Conservation (phyloP, 2,888 invertebrate species). For the Cryptus viduatorius region DNA sequence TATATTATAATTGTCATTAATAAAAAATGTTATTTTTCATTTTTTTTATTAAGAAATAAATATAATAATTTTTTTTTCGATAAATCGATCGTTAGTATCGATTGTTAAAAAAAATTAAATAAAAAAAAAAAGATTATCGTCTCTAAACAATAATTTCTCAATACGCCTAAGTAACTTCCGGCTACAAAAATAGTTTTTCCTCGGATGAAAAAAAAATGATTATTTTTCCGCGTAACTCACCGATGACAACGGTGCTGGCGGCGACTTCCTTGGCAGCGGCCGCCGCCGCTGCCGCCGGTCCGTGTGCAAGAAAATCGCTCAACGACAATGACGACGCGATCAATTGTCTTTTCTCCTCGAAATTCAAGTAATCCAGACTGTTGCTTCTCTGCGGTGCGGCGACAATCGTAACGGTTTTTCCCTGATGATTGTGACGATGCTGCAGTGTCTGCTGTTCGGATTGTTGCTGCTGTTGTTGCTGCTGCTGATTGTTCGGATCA, state of each 20-base stretch:
- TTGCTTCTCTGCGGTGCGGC: conserved; percentile 90
- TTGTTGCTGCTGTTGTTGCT: conserved; percentile 73
- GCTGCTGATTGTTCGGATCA: conserved; percentile 60
- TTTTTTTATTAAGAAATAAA: too few relatives aligned
- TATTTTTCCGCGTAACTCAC: conserved; percentile 75
- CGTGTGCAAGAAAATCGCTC: conserved; percentile 93
- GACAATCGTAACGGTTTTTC: conserved; percentile 89
- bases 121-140: too few relatives aligned
- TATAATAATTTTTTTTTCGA: too few relatives aligned
- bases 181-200: background rate
- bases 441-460: conserved; percentile 73
- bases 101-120: too few relatives aligned
- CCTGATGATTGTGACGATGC: conserved; percentile 75
- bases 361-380: conserved; percentile 95
- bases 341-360: conserved; percentile 95
- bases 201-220: background rate
- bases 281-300: conserved; percentile 87
- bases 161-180: too few relatives aligned
- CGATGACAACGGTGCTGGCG: conserved; percentile 85
- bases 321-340: conserved; percentile 95
- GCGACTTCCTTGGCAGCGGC: conserved; percentile 85
- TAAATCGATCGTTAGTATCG: too few relatives aligned
- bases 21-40: too few relatives aligned
- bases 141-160: too few relatives aligned
- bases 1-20: too few relatives aligned